Base-by-base conservation (phyloP, 2,797 vertebrate species). In the Labroides dimidiatus region DNA sequence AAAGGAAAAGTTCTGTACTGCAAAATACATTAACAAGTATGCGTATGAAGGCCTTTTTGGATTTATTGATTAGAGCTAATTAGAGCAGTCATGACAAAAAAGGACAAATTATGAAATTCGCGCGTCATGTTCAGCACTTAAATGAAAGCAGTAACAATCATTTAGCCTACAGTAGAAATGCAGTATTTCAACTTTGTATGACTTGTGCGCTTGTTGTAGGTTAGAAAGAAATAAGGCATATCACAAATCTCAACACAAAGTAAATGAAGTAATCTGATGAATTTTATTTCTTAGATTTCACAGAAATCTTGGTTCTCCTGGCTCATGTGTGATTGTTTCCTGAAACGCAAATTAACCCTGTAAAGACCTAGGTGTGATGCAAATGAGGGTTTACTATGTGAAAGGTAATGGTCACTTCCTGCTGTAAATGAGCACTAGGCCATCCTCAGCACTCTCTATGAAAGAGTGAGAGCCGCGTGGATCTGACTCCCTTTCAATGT, bases 331-430 rank as follows among this genome's bases (percentile, higher is more conserved):
- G 50, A 14, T 14, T 33, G 41, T 63, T 60, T 58, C 37, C 47
- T 8, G 54, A 15, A 44, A 87, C 14, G 81, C 75, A 89, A 87
- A 89, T 84, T 0, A 61, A 53, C n/a, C 30, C 48, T 12, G 69
- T 69, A 65, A 70, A 80, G 11, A 44, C 19, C 36, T 57, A 57
- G 69, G 63, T 76, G 49, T 70, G 33, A 91, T 86, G 86, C 62
- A 91, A 88, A 90, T 76, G 1, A 36, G 1, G 17, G 24, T 49
- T 58, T 67, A 16, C 20, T 52, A 24, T 30, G 65, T 66, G 44
- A 41, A 39, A 8, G 57, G 10, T 69, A 45, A 42, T 7, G 63
- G 21, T 6, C 16, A 30, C 44, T 48, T 78, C 67, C 64, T 77
- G 63, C 55, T 62, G 71, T 33, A 37, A 36, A 54, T 62, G 66